Percentiles rank a stretch among this genome's conserved stretches.
Evolutionary conservation across 1,140 invertebrate genomes (phyloP).

Genomic region (Drosophila bocqueti): DNA sequence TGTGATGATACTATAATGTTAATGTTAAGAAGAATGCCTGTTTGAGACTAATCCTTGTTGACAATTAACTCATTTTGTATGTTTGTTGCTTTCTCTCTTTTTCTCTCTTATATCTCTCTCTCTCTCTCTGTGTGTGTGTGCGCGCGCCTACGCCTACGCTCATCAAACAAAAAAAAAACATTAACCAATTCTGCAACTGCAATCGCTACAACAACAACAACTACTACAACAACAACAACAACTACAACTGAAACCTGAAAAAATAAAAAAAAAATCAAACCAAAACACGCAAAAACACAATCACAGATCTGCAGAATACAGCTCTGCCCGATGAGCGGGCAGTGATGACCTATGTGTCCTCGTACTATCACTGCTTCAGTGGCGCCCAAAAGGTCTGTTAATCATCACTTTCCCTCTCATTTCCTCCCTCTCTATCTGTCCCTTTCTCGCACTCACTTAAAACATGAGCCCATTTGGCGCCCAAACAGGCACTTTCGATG

Average conservation of each 20-base stretch:
- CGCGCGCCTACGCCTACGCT: constrained; percentile 46
- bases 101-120: constrained; percentile 51
- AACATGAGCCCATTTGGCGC: too few relatives aligned
- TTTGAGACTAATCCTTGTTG: constrained; percentile 57
- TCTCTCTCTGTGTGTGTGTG: constrained; percentile 54
- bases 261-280: background rate
- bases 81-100: constrained; percentile 76
- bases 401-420: background rate
- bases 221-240: constrained; percentile 34
- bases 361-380: constrained; percentile 99
- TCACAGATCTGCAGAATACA: constrained; percentile 97
- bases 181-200: constrained; percentile 56
- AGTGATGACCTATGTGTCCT: constrained; percentile 99
- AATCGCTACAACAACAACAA: constrained; percentile 48
- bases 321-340: constrained; percentile 99
- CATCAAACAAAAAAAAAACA: constrained; percentile 54
- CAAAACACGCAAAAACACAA: constrained; percentile 28
- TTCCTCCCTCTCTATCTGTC: background rate
- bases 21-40: constrained; percentile 28
- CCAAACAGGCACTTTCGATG: too few relatives aligned
- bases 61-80: constrained; percentile 72
- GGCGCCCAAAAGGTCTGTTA: constrained; percentile 98
- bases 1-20: constrained; percentile 7
- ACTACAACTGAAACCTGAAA: constrained; percentile 14
- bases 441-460: background rate